Evolutionary conservation across 2,797 vertebrate genomes (phyloP), one percentile per base, ranked within the genome.

Genomic region (Salarias fasciatus): DNA sequence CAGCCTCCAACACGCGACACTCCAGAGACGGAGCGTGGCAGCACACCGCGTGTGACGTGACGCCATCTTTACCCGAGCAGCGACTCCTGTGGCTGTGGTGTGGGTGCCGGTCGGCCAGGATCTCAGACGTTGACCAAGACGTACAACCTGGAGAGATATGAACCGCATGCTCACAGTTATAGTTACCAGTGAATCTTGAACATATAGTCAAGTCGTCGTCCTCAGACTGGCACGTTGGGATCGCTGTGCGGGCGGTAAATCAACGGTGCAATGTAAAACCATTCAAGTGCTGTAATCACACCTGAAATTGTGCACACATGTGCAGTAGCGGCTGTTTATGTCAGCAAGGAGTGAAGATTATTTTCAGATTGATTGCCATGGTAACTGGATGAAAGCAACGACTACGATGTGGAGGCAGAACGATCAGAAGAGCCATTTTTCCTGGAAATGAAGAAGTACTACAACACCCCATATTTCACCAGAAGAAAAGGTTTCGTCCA

Each of bases 11-110:
- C 80, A 95, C 46, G 28, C 11, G 84, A 71, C 95, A 96, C 75
- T 95, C 87, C 1, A 97, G 86, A 49, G 81, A 64, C 1, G 92
- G 85, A 0, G 90, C 69, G 0, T 86, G 92, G 81, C 95, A 97
- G 86, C 95, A 96, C 54, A 85, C 75, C 0, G 93, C 91, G 0
- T 91, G 89, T 0, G 93, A 82, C 0, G 46, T 78, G 30, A 33
- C 75, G 11, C 79, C 86, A 0, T 13, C 60, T 52, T 74, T 72
- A 3, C 76, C 75, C 0, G 55, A n/a, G 6, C 95, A 95, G 3
- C 40, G 82, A 46, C 69, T 85, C 5, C 28, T 3, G 0, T 64
- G 84, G 30, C 75, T 63, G 57, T n/a, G 1, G 14, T 67, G 11
- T 0, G 93, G 91, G 38, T 76, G 83, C 5, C 67, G 51, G 0